A percentile compares a stretch with the other conserved stretches of the same genome.
Evolutionary conservation across 2,888 invertebrate species (phyloP).

Genomic region (Eulithis testata): DNA sequence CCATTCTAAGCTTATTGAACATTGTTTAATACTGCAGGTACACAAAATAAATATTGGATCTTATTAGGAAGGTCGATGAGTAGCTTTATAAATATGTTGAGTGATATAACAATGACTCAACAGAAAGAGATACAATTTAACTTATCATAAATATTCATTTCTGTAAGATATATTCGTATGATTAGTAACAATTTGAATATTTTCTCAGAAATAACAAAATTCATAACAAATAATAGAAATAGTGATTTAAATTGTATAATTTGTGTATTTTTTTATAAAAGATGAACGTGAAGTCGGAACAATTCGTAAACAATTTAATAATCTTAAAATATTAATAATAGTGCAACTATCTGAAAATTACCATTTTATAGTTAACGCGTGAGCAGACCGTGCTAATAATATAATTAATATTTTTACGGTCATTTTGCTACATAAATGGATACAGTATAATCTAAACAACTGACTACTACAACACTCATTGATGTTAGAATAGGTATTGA

Average conservation of each 20-base stretch:
- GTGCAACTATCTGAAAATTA: conserved; percentile 26
- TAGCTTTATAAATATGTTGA: conserved; percentile 3
- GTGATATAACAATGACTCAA: not conserved
- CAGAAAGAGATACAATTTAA: not conserved
- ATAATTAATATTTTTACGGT: not conserved
- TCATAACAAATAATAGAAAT: conserved; percentile 31
- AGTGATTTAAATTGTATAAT: conserved; percentile 21
- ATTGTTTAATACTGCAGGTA: too few relatives aligned
- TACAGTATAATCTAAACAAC: not conserved
- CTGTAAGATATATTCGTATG: not conserved
- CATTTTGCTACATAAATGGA: too few relatives aligned
- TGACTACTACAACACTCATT: not conserved
- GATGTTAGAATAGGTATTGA: not conserved
- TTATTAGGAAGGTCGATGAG: not conserved
- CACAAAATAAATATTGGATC: too few relatives aligned
- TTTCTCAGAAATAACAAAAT: not conserved
- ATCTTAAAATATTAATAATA: conserved; percentile 14
- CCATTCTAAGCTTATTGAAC: too few relatives aligned
- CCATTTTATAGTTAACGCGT: not conserved
- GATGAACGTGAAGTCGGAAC: conserved; percentile 18
- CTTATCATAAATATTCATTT: not conserved
- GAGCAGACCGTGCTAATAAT: not conserved
- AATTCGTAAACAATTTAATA: conserved; percentile 15
- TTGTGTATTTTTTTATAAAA: conserved; percentile 22
- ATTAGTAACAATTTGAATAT: conserved; percentile 4